Percentiles rank a stretch among this genome's conserved stretches.
Evolutionary conservation across 2,888 invertebrate genomes (phyloP).

Genomic region (Neelides folsomi): DNA sequence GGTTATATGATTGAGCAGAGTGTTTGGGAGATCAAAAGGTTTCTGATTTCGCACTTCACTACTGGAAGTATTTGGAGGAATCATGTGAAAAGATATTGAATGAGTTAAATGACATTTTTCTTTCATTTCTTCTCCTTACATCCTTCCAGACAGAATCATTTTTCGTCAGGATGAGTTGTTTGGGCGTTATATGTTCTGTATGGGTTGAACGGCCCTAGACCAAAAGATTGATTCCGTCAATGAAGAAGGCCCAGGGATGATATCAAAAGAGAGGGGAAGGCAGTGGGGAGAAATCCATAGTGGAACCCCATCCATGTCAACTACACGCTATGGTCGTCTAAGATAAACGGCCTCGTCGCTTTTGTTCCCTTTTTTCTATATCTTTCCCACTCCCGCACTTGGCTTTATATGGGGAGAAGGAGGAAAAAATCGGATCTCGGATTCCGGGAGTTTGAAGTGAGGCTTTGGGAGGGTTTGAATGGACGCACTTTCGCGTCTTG

Average conservation of each 20-base stretch:
- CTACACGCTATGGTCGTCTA: slow-evolving; percentile 28
- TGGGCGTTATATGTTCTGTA: no score
- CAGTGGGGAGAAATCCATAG: slow-evolving; percentile 4
- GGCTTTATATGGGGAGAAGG: neutral
- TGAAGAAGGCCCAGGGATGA: slow-evolving; percentile 12
- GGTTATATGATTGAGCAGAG: no score
- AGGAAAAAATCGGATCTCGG: neutral
- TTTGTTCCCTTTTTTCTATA: slow-evolving; percentile 24
- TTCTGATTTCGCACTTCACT: no score
- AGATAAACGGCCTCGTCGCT: slow-evolving; percentile 29
- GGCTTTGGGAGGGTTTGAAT: neutral
- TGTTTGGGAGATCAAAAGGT: no score
- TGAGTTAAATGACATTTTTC: no score
- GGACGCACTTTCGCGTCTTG: no score
- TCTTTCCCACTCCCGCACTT: neutral
- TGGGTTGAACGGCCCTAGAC: no score
- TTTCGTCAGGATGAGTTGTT: no score
- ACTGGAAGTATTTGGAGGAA: no score
- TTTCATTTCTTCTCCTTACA: no score
- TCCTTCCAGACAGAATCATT: no score
- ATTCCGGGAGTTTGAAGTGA: neutral
- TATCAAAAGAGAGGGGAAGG: slow-evolving; percentile 18
- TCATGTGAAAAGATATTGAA: no score
- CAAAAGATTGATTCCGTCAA: slow-evolving; percentile 21
- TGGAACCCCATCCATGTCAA: slow-evolving; percentile 27